Evolutionary conservation across 2,797 vertebrate species (phyloP).

Genomic region (Microhierax caerulescens): DNA sequence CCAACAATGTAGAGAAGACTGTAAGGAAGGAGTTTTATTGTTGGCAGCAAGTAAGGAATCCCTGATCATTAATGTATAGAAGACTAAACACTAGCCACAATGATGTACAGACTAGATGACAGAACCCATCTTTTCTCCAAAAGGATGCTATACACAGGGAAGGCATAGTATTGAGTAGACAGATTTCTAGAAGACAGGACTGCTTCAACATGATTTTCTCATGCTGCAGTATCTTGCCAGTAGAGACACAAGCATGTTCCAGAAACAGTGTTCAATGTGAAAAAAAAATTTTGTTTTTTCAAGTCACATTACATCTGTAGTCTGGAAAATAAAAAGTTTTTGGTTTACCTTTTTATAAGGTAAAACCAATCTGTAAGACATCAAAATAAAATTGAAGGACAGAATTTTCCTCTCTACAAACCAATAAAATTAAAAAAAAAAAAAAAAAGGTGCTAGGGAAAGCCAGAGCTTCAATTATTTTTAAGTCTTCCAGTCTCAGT

Average conservation of each 20-base stretch:
- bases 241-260: not conserved
- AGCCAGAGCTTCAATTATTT: not conserved
- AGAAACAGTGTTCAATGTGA: not conserved
- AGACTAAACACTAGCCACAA: not conserved
- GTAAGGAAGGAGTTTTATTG: not conserved
- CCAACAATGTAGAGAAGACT: not conserved
- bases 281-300: not conserved
- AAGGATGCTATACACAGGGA: not conserved
- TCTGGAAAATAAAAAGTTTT: not conserved
- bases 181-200: not conserved
- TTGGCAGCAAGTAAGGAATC: not conserved
- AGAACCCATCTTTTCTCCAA: not conserved
- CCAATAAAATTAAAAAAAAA: not conserved
- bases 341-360: not conserved
- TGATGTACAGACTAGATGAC: not conserved
- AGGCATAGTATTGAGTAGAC: not conserved
- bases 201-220: not conserved
- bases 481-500: not conserved
- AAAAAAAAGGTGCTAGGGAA: not conserved
- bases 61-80: not conserved
- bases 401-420: not conserved
- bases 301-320: not conserved
- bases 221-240: not conserved
- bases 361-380: not conserved
- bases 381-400: not conserved